A percentile compares a stretch with the other conserved stretches of the same genome.
These are phyloP conservation scores for Cassiopea andromeda DNA, from an alignment of 30 jellyfish, hydroid and myxozoan species.

Conservation along the genomic window DNA sequence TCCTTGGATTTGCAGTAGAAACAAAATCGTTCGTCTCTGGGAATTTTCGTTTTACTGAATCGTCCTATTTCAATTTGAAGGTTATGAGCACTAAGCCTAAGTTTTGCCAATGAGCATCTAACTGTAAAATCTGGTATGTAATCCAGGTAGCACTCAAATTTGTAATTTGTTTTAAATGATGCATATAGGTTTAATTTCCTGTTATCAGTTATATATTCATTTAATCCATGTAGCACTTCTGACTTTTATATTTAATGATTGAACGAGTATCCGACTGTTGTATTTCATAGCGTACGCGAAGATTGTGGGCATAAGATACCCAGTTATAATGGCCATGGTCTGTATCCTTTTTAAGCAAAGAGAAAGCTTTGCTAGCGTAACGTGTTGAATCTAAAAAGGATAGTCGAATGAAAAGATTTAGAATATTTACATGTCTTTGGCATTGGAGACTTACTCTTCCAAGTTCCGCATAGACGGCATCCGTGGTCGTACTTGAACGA, in stretches of 20 bases:
- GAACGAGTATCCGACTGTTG: conserved; percentile 40
- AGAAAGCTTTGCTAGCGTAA: conserved; percentile 46
- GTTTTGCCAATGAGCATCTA: conserved; percentile 36
- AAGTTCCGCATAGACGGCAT: conserved; percentile 38
- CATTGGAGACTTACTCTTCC: conserved; percentile 36
- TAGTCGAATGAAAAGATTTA: conserved; percentile 18
- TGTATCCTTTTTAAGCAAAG: conserved; percentile 22
- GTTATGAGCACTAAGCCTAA: conserved; percentile 33
- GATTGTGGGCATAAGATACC: conserved; percentile 39
- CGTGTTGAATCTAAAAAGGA: conserved; percentile 15
- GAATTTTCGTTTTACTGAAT: conserved; percentile 38
- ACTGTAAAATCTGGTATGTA: conserved; percentile 19
- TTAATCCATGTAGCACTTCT: conserved; percentile 17
- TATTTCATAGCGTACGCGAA: conserved; percentile 32
- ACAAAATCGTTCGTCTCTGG: conserved; percentile 54
- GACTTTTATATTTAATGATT: conserved; percentile 24
- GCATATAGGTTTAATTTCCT: conserved; percentile 19
- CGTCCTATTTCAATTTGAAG: conserved; percentile 50
- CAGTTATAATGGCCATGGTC: conserved; percentile 42
- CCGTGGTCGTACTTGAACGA: conserved; percentile 31
- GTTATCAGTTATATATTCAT: conserved; percentile 30
- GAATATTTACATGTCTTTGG: conserved; percentile 12
- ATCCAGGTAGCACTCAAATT: conserved; percentile 45
- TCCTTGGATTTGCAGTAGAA: conserved; percentile 13
- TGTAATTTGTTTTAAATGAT: conserved; percentile 43